A percentile compares a stretch with the other conserved stretches of the same genome.
Evolutionary conservation across 53 echinoderm and acorn worm species (phyloP).

Genomic region (Pentamera pediparva): DNA sequence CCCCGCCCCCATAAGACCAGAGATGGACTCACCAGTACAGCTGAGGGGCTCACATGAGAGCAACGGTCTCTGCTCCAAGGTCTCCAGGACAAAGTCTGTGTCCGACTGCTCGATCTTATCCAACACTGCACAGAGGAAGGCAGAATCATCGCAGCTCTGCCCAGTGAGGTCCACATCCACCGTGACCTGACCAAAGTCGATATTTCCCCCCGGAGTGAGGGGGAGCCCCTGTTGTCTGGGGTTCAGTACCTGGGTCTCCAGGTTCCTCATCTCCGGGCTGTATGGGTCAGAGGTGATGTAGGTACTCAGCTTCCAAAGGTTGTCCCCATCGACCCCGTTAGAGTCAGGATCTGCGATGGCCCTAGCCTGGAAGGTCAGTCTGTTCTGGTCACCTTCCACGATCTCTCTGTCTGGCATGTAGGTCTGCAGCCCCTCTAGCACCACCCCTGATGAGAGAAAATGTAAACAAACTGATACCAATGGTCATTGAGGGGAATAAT

Average conservation of each 20-base stretch:
- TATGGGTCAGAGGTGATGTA: slow-evolving; percentile 58
- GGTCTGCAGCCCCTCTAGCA: slow-evolving; percentile 58
- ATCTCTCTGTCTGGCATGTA: slow-evolving; percentile 45
- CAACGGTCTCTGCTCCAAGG: slow-evolving; percentile 46
- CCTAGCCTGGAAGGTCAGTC: slow-evolving; percentile 40
- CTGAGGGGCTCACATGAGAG: slow-evolving; percentile 53
- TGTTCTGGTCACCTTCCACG: slow-evolving; percentile 54
- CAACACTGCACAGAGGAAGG: slow-evolving; percentile 64
- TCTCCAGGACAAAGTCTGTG: slow-evolving; percentile 51
- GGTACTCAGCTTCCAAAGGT: slow-evolving; percentile 70
- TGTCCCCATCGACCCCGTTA: slow-evolving; percentile 59
- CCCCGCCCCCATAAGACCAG: too few species aligned
- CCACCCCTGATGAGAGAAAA: slow-evolving; percentile 48
- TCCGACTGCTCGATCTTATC: slow-evolving; percentile 59
- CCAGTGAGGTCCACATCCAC: slow-evolving; percentile 63
- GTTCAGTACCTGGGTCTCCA: slow-evolving; percentile 56
- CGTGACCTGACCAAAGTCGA: slow-evolving; percentile 67
- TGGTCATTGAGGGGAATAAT: too few species aligned
- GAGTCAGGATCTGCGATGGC: slow-evolving; percentile 54
- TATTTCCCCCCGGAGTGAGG: slow-evolving; percentile 52
- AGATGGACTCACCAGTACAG: slow-evolving; percentile 38
- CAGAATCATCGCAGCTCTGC: slow-evolving; percentile 63
- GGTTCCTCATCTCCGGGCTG: slow-evolving; percentile 52
- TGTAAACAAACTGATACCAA: too few species aligned
- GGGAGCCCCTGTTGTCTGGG: slow-evolving; percentile 48